Evolutionary conservation across 1,140 invertebrate species (phyloP).

Genomic region (Formica selysi): DNA sequence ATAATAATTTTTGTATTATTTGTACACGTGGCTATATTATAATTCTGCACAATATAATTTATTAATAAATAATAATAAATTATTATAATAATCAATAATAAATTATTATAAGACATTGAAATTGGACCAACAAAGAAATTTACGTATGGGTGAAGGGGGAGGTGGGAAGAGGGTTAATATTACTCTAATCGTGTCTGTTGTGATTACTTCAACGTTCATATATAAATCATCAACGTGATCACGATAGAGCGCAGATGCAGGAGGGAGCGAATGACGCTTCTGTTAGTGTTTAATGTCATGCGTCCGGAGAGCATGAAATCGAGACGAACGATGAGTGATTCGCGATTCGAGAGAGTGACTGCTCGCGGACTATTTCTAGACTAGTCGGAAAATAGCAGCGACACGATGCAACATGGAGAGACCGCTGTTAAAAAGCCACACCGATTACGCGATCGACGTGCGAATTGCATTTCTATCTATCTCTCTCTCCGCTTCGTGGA

Average conservation of each 20-base stretch:
- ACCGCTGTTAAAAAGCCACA: constrained; percentile 39
- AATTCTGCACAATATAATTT: too few species aligned
- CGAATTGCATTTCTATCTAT: constrained; percentile 44
- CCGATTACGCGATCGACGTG: constrained; percentile 48
- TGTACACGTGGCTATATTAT: too few species aligned
- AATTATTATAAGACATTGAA: too few species aligned
- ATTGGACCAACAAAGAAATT: too few species aligned
- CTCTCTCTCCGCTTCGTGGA: not conserved
- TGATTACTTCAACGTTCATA: not conserved
- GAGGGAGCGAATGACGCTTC: not conserved
- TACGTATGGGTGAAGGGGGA: too few species aligned
- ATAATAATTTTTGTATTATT: too few species aligned
- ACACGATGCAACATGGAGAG: not conserved
- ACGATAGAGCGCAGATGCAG: not conserved
- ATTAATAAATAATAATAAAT: too few species aligned
- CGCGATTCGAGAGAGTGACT: too few species aligned
- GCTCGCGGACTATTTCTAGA: constrained; percentile 58
- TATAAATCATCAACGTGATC: not conserved
- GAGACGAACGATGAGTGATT: too few species aligned
- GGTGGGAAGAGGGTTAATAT: too few species aligned
- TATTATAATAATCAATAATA: too few species aligned
- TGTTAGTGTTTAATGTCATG: not conserved
- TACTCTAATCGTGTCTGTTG: not conserved
- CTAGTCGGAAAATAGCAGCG: constrained; percentile 50
- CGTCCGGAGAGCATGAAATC: constrained; percentile 12